phyloP scores from a whole-genome alignment of 2,888 invertebrate species.

The Sipha maydis region DNA sequence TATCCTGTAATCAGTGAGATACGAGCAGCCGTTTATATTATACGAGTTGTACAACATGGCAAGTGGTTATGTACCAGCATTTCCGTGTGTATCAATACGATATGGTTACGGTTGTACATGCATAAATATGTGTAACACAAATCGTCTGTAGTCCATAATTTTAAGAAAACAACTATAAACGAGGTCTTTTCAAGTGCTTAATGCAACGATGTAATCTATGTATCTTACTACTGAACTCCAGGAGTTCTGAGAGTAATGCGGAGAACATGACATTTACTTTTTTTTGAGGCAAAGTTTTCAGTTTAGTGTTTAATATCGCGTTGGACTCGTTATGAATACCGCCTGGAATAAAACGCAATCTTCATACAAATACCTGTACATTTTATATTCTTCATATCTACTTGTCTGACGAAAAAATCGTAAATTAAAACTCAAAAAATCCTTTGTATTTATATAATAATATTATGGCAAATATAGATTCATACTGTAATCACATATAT shows the following conservation, averaged over 20 bases:
- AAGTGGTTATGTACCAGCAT: background rate
- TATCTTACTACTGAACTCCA: background rate
- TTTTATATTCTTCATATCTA: no score
- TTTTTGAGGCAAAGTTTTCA: background rate
- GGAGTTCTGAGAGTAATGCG: slow-evolving; percentile 6
- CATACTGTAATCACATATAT: no score
- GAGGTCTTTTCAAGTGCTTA: background rate
- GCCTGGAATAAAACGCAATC: background rate
- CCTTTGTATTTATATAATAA: no score
- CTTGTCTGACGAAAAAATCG: no score
- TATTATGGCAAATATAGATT: no score
- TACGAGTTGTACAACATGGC: no score
- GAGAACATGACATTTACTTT: slow-evolving; percentile 2
- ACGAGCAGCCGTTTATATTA: background rate
- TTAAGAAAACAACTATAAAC: background rate
- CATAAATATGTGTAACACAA: background rate
- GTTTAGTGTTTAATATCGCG: background rate
- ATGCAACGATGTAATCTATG: background rate
- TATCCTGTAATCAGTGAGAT: background rate
- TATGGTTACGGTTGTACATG: background rate
- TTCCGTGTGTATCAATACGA: background rate
- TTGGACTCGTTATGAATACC: background rate
- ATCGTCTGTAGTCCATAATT: background rate
- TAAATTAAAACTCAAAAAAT: no score
- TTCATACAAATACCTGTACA: background rate